Base-by-base conservation (phyloP, 1,140 invertebrate genomes). In the Drosophila orena region DNA sequence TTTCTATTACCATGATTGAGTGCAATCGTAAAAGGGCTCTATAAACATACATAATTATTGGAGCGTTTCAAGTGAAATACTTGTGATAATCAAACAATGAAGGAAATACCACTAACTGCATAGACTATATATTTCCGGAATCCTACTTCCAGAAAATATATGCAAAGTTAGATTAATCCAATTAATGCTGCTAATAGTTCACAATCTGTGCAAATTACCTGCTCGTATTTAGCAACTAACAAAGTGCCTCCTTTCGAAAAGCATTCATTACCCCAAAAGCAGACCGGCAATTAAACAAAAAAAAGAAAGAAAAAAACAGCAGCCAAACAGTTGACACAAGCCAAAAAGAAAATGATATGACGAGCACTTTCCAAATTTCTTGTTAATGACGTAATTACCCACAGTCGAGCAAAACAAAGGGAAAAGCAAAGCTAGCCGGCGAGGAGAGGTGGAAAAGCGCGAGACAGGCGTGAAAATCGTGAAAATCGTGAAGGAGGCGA, bases 311-410 rank as follows among this genome's bases (percentile, higher is more conserved):
- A 27, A n/a, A 59, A 42, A 62, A 59, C 54, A 34, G 38, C 62
- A 40, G 8, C 34, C 43, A 34, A 68, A 65, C 59, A 50, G 64
- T 66, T 62, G 64, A 66, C 64, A 66, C 44, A 62, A 50, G 58
- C 58, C 64, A 68, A 44, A 44, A 44, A 44, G 42, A 17, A 44
- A 68, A 56, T 70, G 42, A 60, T 70, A 74, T 78, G 81, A 86
- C 59, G 78, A 66, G 43, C 71, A 76, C 79, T 78, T 88, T 88
- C 50, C 60, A 76, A 86, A 79, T 88, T 81, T 88, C 79, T 65
- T 78, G 83, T 86, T 86, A 86, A 86, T 86, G 83, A 86, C 79
- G 81, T 86, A 88, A 86, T 86, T 86, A 84, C 62, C 70, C 52
- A 37, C 42, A 24, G 44, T 30, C 50, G 60, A 47, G 58, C 71